Evolutionary conservation across 2,113 vertebrate species (phyloP), one percentile per base, ranked within the genome.

Genomic region (Mormyrus iriodes): DNA sequence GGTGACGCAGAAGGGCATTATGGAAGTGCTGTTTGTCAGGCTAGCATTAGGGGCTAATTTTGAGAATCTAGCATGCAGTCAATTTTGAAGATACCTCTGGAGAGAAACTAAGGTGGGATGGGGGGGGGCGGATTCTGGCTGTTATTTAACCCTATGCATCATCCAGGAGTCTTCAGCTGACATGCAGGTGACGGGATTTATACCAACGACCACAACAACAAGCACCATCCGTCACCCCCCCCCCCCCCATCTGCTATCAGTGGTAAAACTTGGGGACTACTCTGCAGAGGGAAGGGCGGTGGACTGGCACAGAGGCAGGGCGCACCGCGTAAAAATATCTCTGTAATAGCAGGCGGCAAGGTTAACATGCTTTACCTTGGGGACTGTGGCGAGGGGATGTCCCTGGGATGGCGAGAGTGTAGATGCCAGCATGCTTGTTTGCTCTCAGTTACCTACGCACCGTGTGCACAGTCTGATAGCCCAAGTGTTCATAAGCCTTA

Each of bases 91-190:
- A 96, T 97, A 97, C 98, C 97, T 96, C 92, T 95, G 97, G 96
- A 91, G 96, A 96, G 97, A 97, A 84, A 21, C 44, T 48, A 84
- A 98, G 97, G 97, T 97, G 97, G 96, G 96, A 96, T 95, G 97
- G 97, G 97, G 96, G 96, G 97, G 96, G 97, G 97, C 96, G 98
- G 97, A 98, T 99, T 98, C 97, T 96, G 96, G 96, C 97, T 97
- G 96, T 98, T 99, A 99, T 99, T 99, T 99, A 99, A 97, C 97
- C 96, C 97, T 96, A 98, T 99, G 97, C 97, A 98, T 99, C 97
- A 98, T 98, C 97, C 96, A 90, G 91, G 95, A 94, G 96, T 96
- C 96, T 97, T 96, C 93, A 93, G 95, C 95, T 97, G 97, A 98
- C 97, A 97, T 95, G 55, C 95, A 95, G 96, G 97, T 96, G 96